Conservation (phyloP, 2,113 vertebrate species). For the Microcebus ravelobensis region DNA sequence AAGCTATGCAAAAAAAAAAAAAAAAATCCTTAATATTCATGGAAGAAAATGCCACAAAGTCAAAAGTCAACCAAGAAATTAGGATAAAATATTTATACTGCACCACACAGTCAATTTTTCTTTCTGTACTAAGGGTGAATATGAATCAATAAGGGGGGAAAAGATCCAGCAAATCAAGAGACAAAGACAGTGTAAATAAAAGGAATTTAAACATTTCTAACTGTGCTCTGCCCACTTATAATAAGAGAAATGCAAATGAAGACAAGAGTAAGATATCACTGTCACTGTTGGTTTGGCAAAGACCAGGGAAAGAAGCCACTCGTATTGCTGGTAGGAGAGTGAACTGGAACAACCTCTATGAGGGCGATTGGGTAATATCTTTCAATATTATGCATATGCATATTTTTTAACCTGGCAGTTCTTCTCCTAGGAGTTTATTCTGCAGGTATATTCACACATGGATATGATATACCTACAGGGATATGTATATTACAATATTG, state of each 20-base stretch:
- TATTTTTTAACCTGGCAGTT: not conserved
- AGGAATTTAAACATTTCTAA: not conserved
- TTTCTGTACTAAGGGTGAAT: not conserved
- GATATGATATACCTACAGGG: not conserved
- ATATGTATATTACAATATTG: not conserved
- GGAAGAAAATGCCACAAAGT: constrained; percentile 17
- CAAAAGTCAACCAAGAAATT: not conserved
- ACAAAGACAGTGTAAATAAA: not conserved
- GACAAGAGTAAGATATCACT: not conserved
- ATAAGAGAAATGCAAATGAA: not conserved
- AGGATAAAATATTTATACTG: constrained; percentile 24
- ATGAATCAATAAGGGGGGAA: not conserved
- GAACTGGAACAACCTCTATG: not conserved
- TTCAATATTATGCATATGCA: not conserved
- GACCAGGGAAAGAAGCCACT: not conserved
- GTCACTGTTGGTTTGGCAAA: not conserved
- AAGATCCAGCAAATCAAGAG: not conserved
- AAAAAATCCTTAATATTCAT: not conserved
- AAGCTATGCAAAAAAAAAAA: not conserved
- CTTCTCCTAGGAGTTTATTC: not conserved
- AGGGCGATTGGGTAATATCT: not conserved
- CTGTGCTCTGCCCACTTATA: not conserved
- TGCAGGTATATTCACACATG: not conserved
- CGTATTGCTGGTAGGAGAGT: not conserved
- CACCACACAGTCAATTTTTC: not conserved